Evolutionary conservation across 2,888 invertebrate species (phyloP).

Genomic region (Chouioia cunea): DNA sequence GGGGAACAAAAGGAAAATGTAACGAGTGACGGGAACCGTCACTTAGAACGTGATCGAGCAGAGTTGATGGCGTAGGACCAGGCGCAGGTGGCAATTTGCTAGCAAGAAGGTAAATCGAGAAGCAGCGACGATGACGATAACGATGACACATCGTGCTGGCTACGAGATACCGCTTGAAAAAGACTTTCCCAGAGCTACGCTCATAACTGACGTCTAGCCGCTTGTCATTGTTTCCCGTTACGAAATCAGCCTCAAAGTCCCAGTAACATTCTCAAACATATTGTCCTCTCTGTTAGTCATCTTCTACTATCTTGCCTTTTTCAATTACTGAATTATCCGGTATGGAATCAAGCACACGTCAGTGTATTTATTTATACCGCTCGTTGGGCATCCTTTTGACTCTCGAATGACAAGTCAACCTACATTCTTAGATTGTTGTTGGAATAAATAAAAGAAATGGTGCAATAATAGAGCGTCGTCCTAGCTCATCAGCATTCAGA

Average conservation of each 20-base stretch:
- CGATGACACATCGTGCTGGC: constrained; percentile 15
- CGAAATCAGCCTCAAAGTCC: background rate
- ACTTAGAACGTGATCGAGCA: constrained; percentile 16
- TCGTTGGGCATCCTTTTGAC: too few relatives aligned
- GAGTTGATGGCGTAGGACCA: constrained; percentile 12
- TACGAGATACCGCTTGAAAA: constrained; percentile 10
- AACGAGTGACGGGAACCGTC: too few relatives aligned
- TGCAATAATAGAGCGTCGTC: too few relatives aligned
- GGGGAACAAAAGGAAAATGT: too few relatives aligned
- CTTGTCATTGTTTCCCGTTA: constrained; percentile 41
- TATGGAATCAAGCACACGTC: background rate
- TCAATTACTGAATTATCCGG: constrained; percentile 21
- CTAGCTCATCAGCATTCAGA: too few relatives aligned
- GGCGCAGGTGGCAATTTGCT: constrained; percentile 27
- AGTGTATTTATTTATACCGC: background rate
- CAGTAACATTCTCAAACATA: constrained; percentile 11
- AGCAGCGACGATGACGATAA: constrained; percentile 13
- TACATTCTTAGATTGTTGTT: too few relatives aligned
- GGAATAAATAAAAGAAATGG: too few relatives aligned
- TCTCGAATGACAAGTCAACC: too few relatives aligned
- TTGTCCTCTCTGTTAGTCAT: constrained; percentile 11
- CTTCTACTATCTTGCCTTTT: constrained; percentile 14
- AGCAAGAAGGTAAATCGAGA: constrained; percentile 23
- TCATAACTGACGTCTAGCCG: background rate
- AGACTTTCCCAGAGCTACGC: constrained; percentile 5